A percentile compares a stretch with the other conserved stretches of the same genome.
These are phyloP conservation scores for Brevimyrus niger DNA, from an alignment of 2,113 vertebrate species.

Conservation along the genomic window DNA sequence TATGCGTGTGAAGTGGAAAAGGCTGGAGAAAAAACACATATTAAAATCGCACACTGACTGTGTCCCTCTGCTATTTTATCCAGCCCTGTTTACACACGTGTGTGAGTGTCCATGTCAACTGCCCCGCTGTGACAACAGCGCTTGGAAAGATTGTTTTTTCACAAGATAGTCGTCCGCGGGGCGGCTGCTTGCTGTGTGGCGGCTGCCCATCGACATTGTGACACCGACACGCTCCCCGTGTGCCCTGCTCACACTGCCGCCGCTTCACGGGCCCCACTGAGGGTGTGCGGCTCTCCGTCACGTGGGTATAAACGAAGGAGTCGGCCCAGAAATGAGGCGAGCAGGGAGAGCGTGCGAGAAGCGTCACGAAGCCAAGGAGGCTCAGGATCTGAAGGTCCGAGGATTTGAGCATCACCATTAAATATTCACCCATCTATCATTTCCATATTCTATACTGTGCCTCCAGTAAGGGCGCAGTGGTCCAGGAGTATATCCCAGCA, in stretches of 20 bases:
- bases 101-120: neutral
- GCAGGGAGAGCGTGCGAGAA: neutral
- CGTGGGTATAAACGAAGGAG: neutral
- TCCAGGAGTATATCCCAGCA: neutral
- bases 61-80: neutral
- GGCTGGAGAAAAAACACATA: neutral
- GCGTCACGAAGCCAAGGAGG: neutral
- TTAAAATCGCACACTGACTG: neutral
- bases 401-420: neutral
- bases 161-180: neutral
- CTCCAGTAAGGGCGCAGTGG: neutral
- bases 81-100: neutral
- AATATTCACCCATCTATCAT: neutral
- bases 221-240: constrained; percentile 27
- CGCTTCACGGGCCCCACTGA: neutral
- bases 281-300: neutral
- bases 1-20: neutral
- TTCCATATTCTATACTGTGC: neutral
- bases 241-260: constrained; percentile 23
- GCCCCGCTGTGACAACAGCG: neutral
- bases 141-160: neutral
- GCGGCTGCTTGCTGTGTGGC: constrained; percentile 37
- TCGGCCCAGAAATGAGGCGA: neutral
- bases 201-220: constrained; percentile 46
- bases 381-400: neutral